Evolutionary conservation across 2,888 invertebrate genomes (phyloP), one percentile per base, ranked within the genome.

Genomic region (Synergus laeviventris): DNA sequence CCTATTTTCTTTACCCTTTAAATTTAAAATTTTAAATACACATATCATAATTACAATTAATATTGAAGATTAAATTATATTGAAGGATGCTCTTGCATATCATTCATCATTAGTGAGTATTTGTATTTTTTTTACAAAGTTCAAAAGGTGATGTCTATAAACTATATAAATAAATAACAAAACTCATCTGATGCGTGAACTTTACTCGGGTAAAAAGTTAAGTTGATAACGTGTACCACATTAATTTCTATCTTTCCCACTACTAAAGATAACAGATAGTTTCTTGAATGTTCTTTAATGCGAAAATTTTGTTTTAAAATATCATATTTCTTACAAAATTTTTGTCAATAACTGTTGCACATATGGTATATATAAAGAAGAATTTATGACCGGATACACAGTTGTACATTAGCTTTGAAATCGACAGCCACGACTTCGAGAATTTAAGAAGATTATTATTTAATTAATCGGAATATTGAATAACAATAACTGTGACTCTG

Each of bases 291-390:
- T 21, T 38, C 21, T 14, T 21, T 45, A 42, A 24, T 14, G 11
- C 42, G 5, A 1, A 21, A 39, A 14, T 39, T 64, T 21, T 11
- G 21, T 7, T 42, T 31, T 31, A 31, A 31, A 31, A 45, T 7
- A 0, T 49, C 49, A 49, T n/a, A 49, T 49, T 49, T n/a, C 7
- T 49, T 49, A 9, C 8, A 49, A 49, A 49, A 49, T 49, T n/a
- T 49, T 31, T 16, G 3, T 45, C 9, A 7, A 21, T 24, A 24
- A 14, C 8, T 45, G 24, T 16, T 66, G 16, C 11, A n/a, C n/a
- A n/a, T n/a, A n/a, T n/a, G n/a, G 18, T 38, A n/a, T 45, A 66
- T 66, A 66, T 66, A 66, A 66, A 66, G 42, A 45, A n/a, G 16
- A 9, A 11, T 8, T 24, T 16, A 66, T 24, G 3, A 24, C 45